Evolutionary conservation across 2,797 vertebrate species (phyloP).

Genomic region (Myoxocephalus aenaeus): DNA sequence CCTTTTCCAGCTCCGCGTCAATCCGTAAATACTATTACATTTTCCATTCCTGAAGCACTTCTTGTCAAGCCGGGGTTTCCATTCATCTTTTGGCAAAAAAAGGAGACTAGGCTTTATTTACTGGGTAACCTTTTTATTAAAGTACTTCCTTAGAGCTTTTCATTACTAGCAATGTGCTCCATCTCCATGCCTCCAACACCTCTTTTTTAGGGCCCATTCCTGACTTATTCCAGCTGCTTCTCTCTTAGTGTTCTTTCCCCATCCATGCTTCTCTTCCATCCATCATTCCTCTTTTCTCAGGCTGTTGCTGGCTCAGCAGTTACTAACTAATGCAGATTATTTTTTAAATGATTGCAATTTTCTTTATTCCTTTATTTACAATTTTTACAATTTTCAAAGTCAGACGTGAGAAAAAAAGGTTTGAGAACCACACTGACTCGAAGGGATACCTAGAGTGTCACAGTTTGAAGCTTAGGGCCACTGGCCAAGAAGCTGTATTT

Average conservation of each 20-base stretch:
- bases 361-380: too few relatives aligned
- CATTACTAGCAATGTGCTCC: slow-evolving; percentile 6
- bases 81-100: slow-evolving; percentile 17
- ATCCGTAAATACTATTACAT: slow-evolving; percentile 1
- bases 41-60: slow-evolving; percentile 27
- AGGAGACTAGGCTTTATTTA: slow-evolving; percentile 14
- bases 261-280: slow-evolving; percentile 7
- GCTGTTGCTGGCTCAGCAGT: slow-evolving; percentile 44
- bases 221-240: neutral
- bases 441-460: too few relatives aligned
- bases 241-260: neutral
- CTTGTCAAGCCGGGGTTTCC: slow-evolving; percentile 11
- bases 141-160: neutral
- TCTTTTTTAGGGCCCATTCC: neutral
- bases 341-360: too few relatives aligned
- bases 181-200: neutral
- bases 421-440: too few relatives aligned
- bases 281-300: slow-evolving; percentile 29
- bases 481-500: too few relatives aligned
- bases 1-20: neutral
- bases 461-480: too few relatives aligned
- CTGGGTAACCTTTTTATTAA: neutral
- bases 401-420: too few relatives aligned
- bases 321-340: neutral
- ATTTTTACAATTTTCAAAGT: too few relatives aligned